These are phyloP conservation scores for Apoderus coryli DNA, from an alignment of 2,888 invertebrate genomes.

Conservation along the genomic window DNA sequence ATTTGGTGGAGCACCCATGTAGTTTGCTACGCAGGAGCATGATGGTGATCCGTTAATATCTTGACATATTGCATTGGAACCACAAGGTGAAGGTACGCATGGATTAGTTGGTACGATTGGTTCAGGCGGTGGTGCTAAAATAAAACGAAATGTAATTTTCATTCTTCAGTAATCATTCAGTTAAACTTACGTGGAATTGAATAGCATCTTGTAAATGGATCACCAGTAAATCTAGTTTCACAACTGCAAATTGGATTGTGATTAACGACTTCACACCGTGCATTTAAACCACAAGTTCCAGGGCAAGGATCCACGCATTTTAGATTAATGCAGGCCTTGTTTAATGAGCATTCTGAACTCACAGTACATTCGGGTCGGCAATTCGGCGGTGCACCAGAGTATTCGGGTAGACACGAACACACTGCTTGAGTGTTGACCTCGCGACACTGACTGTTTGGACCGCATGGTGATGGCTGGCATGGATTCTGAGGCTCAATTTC, in stretches of 20 bases:
- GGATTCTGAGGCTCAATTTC: conserved; percentile 43
- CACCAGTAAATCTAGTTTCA: conserved; percentile 41
- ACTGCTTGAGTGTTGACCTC: conserved; percentile 48
- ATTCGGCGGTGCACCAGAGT: conserved; percentile 54
- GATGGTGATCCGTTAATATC: conserved; percentile 42
- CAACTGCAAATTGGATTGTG: conserved; percentile 63
- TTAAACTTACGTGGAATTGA: conserved; percentile 35
- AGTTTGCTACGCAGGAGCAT: conserved; percentile 43
- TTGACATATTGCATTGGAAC: conserved; percentile 62
- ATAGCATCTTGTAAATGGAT: conserved; percentile 59
- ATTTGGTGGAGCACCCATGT: conserved; percentile 47
- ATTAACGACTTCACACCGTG: conserved; percentile 38
- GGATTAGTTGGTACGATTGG: conserved; percentile 34
- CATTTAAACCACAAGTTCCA: conserved; percentile 38
- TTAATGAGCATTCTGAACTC: conserved; percentile 49
- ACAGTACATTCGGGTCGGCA: conserved; percentile 61
- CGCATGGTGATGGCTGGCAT: conserved; percentile 63
- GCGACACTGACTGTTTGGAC: conserved; percentile 51
- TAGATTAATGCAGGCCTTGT: conserved; percentile 31
- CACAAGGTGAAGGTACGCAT: conserved; percentile 65
- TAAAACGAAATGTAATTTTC: too few species aligned
- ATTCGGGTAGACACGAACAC: conserved; percentile 55
- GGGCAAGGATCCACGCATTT: conserved; percentile 36
- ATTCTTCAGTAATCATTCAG: too few species aligned
- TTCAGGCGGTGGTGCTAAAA: conserved; percentile 22